These are phyloP conservation scores for Aythya baeri DNA, from an alignment of 2,113 vertebrate genomes.

Conservation along the genomic window DNA sequence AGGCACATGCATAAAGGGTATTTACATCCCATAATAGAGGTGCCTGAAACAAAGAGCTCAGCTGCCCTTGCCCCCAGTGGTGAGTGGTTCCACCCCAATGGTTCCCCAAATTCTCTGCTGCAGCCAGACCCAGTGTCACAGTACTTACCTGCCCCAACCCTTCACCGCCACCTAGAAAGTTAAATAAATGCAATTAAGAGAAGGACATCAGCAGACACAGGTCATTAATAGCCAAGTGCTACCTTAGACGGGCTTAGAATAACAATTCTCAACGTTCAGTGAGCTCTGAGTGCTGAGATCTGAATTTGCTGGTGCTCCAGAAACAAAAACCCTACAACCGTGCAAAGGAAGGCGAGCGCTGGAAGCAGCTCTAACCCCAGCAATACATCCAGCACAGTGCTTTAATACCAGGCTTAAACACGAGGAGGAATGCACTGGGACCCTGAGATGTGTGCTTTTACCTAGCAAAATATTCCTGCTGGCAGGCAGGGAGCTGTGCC, in stretches of 20 bases:
- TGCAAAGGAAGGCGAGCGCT: not conserved
- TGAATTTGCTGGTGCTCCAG: not conserved
- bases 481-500: conserved; percentile 25
- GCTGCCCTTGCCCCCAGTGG: not conserved
- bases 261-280: rapidly evolving
- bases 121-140: not conserved
- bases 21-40: not conserved
- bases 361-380: not conserved
- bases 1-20: not conserved
- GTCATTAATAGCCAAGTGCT: rapidly evolving
- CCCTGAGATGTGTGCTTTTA: not conserved
- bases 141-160: not conserved
- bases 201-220: rapidly evolving
- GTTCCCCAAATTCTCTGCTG: not conserved
- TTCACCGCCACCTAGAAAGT: not conserved
- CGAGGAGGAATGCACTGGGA: not conserved
- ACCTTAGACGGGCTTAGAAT: not conserved
- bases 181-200: rapidly evolving
- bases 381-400: rapidly evolving
- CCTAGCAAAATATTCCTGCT: not conserved
- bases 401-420: not conserved
- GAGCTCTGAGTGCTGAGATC: not conserved
- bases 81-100: too few relatives aligned
- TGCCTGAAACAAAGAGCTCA: not conserved
- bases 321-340: not conserved